Percentiles rank a stretch among this genome's conserved stretches.
These are phyloP conservation scores for Phragmatobia fuliginosa DNA, from an alignment of 2,888 invertebrate species.

Conservation along the genomic window DNA sequence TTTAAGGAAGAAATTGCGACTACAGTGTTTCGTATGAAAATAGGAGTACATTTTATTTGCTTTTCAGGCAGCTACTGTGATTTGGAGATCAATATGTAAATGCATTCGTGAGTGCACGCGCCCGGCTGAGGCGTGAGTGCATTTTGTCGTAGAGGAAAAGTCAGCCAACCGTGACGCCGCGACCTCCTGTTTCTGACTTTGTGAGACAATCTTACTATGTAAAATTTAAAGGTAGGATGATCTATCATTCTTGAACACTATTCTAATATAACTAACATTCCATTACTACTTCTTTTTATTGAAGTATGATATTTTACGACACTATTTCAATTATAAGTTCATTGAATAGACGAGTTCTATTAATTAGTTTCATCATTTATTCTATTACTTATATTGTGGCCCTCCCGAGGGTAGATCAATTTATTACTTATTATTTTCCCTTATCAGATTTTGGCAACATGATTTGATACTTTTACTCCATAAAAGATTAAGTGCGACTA, in stretches of 20 bases:
- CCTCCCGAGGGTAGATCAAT: conserved; percentile 48
- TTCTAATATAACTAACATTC: conserved; percentile 21
- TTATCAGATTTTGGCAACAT: conserved; percentile 34
- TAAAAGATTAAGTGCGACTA: conserved; percentile 21
- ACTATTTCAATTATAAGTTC: conserved; percentile 14
- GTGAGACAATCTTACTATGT: conserved; percentile 56
- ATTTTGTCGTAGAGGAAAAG: conserved; percentile 77
- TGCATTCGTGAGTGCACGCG: conserved; percentile 74
- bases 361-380: conserved; percentile 43
- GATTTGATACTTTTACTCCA: conserved; percentile 29
- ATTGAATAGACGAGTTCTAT: conserved; percentile 30
- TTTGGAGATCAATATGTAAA: conserved; percentile 83
- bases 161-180: conserved; percentile 62
- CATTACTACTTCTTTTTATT: not conserved
- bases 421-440: conserved; percentile 47
- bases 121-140: conserved; percentile 73
- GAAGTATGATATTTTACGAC: not conserved
- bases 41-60: conserved; percentile 66
- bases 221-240: conserved; percentile 57
- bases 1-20: conserved; percentile 26
- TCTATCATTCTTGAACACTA: conserved; percentile 42
- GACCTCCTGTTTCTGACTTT: conserved; percentile 68
- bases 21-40: conserved; percentile 46
- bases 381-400: conserved; percentile 47
- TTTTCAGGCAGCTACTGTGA: conserved; percentile 71